phyloP scores from a whole-genome alignment of 2,888 invertebrate species.

The Tuta absoluta region DNA sequence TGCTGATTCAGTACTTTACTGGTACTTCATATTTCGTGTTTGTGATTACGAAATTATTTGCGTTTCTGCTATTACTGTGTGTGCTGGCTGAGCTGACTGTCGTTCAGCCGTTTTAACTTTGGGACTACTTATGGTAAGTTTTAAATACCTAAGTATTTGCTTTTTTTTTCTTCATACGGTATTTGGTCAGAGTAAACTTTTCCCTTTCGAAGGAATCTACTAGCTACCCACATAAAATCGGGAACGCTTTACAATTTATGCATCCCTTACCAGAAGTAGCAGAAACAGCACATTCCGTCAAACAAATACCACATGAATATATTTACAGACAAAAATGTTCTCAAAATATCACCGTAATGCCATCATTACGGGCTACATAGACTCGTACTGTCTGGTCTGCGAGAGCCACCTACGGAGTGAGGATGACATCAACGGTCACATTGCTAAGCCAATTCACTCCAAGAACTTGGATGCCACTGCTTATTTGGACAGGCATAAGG shows the following conservation, averaged over 20 bases:
- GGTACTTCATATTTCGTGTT: background rate
- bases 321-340: conserved; percentile 27
- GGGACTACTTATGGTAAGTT: background rate
- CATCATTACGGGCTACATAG: conserved; percentile 46
- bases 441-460: conserved; percentile 37
- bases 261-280: too few relatives aligned
- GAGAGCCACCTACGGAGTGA: conserved; percentile 41
- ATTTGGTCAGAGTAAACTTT: too few relatives aligned
- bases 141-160: too few relatives aligned
- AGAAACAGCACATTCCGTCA: too few relatives aligned
- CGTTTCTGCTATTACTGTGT: background rate
- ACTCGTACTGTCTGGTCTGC: conserved; percentile 53
- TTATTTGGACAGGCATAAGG: conserved; percentile 46
- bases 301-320: too few relatives aligned
- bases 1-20: background rate
- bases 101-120: too few relatives aligned
- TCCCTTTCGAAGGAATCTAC: too few relatives aligned
- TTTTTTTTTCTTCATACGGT: too few relatives aligned
- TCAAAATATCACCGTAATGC: conserved; percentile 43
- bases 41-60: background rate
- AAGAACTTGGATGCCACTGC: conserved; percentile 36
- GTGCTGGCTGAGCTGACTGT: background rate
- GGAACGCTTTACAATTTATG: too few relatives aligned
- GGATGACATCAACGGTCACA: conserved; percentile 33
- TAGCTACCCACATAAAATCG: too few relatives aligned